Percentiles rank a stretch among this genome's conserved stretches.
Evolutionary conservation across 2,888 invertebrate genomes (phyloP).

Genomic region (Stratiomys singularior): DNA sequence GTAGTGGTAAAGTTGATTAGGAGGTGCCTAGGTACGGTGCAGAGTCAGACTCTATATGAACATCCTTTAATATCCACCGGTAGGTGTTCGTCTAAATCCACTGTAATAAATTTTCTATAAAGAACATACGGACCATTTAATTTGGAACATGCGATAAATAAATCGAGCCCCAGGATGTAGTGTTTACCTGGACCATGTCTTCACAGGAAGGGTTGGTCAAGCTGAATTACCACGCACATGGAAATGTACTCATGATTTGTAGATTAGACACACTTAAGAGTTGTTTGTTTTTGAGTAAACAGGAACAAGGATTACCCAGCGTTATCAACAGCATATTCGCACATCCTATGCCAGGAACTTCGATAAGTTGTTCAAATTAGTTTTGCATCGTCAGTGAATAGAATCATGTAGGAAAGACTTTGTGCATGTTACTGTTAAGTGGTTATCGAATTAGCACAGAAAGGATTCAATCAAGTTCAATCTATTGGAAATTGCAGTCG

Average conservation of each 20-base stretch:
- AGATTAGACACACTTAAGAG: background rate
- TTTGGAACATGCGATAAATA: slow-evolving; percentile 44
- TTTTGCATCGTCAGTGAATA: no score
- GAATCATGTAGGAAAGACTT: no score
- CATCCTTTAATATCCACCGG: background rate
- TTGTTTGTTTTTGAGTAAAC: slow-evolving; percentile 1
- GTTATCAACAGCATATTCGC: no score
- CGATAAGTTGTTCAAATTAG: no score
- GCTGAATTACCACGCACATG: slow-evolving; percentile 27
- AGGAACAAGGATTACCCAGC: no score
- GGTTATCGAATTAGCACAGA: no score
- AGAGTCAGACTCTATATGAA: background rate
- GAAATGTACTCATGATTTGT: slow-evolving; percentile 29
- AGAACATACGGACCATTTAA: slow-evolving; percentile 43
- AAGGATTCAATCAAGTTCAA: no score
- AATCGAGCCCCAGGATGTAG: slow-evolving; percentile 33
- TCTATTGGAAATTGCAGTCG: no score
- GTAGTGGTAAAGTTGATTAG: background rate
- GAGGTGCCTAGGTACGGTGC: background rate
- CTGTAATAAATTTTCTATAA: slow-evolving; percentile 29
- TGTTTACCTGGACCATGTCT: slow-evolving; percentile 38
- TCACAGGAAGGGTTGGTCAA: slow-evolving; percentile 14
- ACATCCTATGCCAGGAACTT: no score
- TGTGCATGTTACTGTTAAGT: no score
- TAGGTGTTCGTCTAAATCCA: background rate